A percentile compares a stretch with the other conserved stretches of the same genome.
These are phyloP conservation scores for Elephantulus edwardii DNA, from an alignment of 2,113 vertebrate species.

Conservation along the genomic window DNA sequence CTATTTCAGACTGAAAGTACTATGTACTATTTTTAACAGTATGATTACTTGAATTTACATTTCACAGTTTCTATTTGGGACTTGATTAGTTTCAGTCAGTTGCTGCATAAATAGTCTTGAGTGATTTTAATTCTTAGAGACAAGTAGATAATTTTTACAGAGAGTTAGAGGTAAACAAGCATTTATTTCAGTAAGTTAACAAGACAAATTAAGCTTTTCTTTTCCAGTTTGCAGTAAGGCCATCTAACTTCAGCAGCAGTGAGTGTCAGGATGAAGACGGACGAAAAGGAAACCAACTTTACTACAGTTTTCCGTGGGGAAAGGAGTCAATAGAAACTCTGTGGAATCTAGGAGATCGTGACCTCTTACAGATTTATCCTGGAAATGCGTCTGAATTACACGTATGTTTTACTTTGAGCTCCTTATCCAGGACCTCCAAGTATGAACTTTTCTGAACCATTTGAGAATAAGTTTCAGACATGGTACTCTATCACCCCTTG, in stretches of 20 bases:
- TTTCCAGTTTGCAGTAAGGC: constrained; percentile 91
- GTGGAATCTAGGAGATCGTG: constrained; percentile 86
- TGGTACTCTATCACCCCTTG: background rate
- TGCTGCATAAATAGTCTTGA: background rate
- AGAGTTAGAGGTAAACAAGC: background rate
- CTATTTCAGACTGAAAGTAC: constrained; percentile 4
- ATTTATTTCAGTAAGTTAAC: background rate
- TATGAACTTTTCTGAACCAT: background rate
- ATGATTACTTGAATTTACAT: background rate
- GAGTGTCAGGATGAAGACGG: constrained; percentile 85
- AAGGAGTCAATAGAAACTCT: constrained; percentile 91
- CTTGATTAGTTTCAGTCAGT: background rate
- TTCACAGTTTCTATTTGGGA: constrained; percentile 10
- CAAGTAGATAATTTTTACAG: too few relatives aligned
- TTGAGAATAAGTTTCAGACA: background rate
- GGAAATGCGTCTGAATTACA: constrained; percentile 83
- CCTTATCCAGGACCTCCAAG: constrained; percentile 9
- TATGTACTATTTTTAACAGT: background rate
- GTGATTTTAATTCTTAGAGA: constrained; percentile 11
- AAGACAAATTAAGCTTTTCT: constrained; percentile 10
- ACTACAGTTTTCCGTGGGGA: constrained; percentile 94
- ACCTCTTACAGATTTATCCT: constrained; percentile 87
- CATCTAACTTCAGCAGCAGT: constrained; percentile 90
- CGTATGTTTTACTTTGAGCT: constrained; percentile 81
- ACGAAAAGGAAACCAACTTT: constrained; percentile 86